These are phyloP conservation scores for Chalcis sispes DNA, from an alignment of 2,888 invertebrate species.

Conservation along the genomic window DNA sequence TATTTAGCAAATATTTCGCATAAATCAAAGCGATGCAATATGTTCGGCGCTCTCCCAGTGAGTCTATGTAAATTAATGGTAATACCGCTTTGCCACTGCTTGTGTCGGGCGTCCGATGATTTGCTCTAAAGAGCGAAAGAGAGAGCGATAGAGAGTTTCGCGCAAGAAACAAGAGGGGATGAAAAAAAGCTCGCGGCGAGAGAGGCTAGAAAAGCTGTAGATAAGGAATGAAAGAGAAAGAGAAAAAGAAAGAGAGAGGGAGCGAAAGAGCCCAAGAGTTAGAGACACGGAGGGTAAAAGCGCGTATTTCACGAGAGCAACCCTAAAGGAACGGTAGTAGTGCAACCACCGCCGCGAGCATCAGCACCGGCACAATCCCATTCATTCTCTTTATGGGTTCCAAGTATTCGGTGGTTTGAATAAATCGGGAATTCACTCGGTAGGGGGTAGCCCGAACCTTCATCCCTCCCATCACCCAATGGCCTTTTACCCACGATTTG, in stretches of 20 bases:
- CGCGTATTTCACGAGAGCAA: conserved; percentile 19
- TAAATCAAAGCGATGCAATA: conserved; percentile 74
- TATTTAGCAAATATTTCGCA: conserved; percentile 75
- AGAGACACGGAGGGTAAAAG: conserved; percentile 26
- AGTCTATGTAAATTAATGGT: conserved; percentile 75
- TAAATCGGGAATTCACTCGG: conserved; percentile 72
- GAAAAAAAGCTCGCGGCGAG: too few species aligned
- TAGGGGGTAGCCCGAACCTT: conserved; percentile 27
- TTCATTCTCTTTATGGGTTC: conserved; percentile 73
- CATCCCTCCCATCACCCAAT: too few species aligned
- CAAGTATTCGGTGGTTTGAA: conserved; percentile 73
- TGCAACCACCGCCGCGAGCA: conserved; percentile 68
- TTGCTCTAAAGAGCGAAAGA: background rate
- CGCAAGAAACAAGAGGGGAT: conserved; percentile 43
- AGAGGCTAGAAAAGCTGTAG: conserved; percentile 50
- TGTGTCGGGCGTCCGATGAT: background rate
- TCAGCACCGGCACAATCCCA: conserved; percentile 70
- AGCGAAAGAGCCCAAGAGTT: too few species aligned
- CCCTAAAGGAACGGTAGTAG: background rate
- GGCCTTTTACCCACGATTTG: too few species aligned
- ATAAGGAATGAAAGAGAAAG: conserved; percentile 18
- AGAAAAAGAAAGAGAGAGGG: too few species aligned
- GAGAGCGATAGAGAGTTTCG: conserved; percentile 27
- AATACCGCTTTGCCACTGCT: conserved; percentile 62
- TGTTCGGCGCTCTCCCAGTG: conserved; percentile 68